Conservation (phyloP, 2,888 invertebrate species). For the Drosophila neotestacea region DNA sequence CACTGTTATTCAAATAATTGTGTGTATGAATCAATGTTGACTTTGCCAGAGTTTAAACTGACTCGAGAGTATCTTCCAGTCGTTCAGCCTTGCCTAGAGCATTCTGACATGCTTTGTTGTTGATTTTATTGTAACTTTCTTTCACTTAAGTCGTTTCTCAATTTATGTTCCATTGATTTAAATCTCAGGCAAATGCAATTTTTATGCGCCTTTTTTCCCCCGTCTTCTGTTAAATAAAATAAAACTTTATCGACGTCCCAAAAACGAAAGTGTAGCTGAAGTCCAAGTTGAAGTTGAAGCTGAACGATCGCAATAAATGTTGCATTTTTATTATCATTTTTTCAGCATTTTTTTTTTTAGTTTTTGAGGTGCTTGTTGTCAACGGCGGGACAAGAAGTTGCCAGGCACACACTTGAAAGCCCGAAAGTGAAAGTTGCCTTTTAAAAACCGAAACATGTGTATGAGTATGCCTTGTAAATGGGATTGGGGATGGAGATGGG, state of each 20-base stretch:
- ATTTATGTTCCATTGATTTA: slow-evolving; percentile 67
- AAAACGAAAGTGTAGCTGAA: slow-evolving; percentile 57
- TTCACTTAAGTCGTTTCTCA: slow-evolving; percentile 35
- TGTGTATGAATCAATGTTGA: not conserved
- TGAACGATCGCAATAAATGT: slow-evolving; percentile 69
- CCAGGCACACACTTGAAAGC: slow-evolving; percentile 45
- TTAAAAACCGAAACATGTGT: slow-evolving; percentile 25
- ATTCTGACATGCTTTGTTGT: slow-evolving; percentile 11
- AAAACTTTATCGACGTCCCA: slow-evolving; percentile 49
- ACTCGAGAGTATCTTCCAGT: slow-evolving; percentile 1
- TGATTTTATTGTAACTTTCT: slow-evolving; percentile 57
- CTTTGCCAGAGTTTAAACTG: not conserved
- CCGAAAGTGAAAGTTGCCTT: slow-evolving; percentile 76
- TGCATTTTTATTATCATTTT: slow-evolving; percentile 76
- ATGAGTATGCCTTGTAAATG: not conserved
- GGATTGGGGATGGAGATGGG: not conserved
- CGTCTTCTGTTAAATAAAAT: slow-evolving; percentile 18
- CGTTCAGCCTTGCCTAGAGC: slow-evolving; percentile 2
- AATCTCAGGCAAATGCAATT: slow-evolving; percentile 69
- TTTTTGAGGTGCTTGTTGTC: slow-evolving; percentile 42
- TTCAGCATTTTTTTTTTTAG: slow-evolving; percentile 26
- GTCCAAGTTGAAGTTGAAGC: slow-evolving; percentile 1
- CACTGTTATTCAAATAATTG: too few species aligned
- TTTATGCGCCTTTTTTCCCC: slow-evolving; percentile 51
- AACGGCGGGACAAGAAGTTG: slow-evolving; percentile 25